Conservation (phyloP, 2,113 vertebrate genomes). For the Seriola aureovittata region DNA sequence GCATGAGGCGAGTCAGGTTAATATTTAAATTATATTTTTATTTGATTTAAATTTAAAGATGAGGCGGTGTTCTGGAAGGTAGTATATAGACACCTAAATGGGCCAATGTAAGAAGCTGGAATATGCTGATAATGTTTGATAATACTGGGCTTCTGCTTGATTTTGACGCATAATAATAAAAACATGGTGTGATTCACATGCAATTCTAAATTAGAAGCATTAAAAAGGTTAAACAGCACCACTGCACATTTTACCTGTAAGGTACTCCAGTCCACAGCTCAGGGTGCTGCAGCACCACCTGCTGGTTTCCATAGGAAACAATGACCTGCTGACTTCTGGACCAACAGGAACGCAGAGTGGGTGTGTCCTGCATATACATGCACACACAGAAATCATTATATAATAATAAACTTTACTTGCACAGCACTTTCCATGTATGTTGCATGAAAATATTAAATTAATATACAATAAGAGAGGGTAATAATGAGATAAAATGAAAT, state of each 20-base stretch:
- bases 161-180: neutral
- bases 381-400: no score
- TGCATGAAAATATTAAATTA: no score
- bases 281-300: slow-evolving; percentile 46
- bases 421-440: no score
- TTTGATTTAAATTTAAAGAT: no score
- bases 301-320: slow-evolving; percentile 78
- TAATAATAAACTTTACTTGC: no score
- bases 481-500: no score
- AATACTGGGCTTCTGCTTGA: no score
- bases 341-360: slow-evolving; percentile 81
- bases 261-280: slow-evolving; percentile 80
- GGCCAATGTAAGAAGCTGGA: no score
- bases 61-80: no score
- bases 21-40: neutral
- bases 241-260: slow-evolving; percentile 78
- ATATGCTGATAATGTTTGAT: no score
- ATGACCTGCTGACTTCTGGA: slow-evolving; percentile 77
- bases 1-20: neutral
- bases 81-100: no score
- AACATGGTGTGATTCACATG: neutral
- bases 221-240: neutral
- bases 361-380: slow-evolving; percentile 66
- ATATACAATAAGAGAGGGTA: no score
- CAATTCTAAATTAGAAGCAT: neutral